phyloP scores from a whole-genome alignment of 2,888 invertebrate species.

The Apantesis nais region DNA sequence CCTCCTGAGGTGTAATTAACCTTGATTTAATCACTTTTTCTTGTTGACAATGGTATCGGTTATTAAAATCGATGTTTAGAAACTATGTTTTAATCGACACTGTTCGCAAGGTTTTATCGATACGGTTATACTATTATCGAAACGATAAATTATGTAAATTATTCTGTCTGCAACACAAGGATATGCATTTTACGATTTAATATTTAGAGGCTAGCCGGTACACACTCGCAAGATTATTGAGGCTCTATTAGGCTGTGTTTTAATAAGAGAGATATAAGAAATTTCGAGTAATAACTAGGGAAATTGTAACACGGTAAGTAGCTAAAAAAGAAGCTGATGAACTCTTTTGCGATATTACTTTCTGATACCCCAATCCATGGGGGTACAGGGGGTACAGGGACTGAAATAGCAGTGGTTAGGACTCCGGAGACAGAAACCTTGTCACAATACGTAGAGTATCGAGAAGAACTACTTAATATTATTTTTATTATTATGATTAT shows the following conservation, averaged over 20 bases:
- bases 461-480: too few relatives aligned
- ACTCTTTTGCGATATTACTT: too few relatives aligned
- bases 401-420: too few relatives aligned
- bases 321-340: too few relatives aligned
- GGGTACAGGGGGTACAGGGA: too few relatives aligned
- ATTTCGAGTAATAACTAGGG: neutral
- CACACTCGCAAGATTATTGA: conserved; percentile 15
- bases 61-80: neutral
- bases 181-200: conserved; percentile 34
- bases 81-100: neutral
- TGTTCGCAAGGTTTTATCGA: conserved; percentile 12
- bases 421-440: too few relatives aligned
- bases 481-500: too few relatives aligned
- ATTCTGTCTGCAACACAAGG: conserved; percentile 38
- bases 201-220: conserved; percentile 31
- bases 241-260: neutral
- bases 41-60: too few relatives aligned
- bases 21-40: too few relatives aligned
- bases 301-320: neutral
- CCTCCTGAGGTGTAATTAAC: too few relatives aligned
- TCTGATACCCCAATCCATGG: too few relatives aligned
- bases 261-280: neutral
- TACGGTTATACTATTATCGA: conserved; percentile 8
- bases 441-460: too few relatives aligned
- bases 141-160: conserved; percentile 34